Conservation (phyloP, 2,797 vertebrate species). For the Amblyraja radiata region DNA sequence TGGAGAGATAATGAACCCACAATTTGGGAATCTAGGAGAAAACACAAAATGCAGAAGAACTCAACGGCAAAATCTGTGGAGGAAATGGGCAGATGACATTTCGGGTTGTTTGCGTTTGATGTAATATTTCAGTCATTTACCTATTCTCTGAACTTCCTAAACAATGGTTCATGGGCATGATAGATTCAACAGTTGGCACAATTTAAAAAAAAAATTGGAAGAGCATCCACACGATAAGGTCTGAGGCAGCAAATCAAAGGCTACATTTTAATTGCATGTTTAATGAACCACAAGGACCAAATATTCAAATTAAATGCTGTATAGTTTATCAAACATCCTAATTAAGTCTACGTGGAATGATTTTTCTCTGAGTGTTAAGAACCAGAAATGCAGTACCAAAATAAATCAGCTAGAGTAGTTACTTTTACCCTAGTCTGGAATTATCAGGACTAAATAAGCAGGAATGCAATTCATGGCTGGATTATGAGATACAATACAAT, state of each 20-base stretch:
- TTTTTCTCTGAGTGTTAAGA: not conserved
- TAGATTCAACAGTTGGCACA: not conserved
- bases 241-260: not conserved
- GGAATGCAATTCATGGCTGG: not conserved
- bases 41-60: no score
- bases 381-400: not conserved
- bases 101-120: not conserved
- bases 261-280: not conserved
- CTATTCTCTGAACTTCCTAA: not conserved
- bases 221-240: not conserved
- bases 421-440: not conserved
- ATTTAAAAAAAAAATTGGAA: not conserved
- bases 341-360: not conserved
- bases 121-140: not conserved
- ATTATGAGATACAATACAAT: not conserved
- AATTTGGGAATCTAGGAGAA: no score
- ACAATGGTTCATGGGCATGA: not conserved
- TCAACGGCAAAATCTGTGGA: no score
- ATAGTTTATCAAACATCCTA: not conserved
- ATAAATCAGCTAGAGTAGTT: not conserved
- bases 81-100: no score
- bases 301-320: not conserved
- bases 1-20: no score
- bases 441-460: not conserved
- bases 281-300: not conserved